Conservation (phyloP, 1,140 invertebrate species). For the Drosophila neocordata region DNA sequence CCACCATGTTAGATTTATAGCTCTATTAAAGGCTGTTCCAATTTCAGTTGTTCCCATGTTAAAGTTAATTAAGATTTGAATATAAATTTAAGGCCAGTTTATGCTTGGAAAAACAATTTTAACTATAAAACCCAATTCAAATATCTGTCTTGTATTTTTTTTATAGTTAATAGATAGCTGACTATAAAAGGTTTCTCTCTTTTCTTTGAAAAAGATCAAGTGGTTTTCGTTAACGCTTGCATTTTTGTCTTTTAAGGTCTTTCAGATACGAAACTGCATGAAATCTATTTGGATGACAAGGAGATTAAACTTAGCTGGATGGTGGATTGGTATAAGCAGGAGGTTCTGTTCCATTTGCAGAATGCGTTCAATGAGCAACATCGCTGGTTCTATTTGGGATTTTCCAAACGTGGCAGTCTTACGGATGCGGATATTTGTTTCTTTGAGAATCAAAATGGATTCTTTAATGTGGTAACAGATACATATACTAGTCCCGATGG, state of each 20-base stretch:
- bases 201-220: no score
- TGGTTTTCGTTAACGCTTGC: no score
- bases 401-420: slow-evolving; percentile 93
- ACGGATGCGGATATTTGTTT: slow-evolving; percentile 93
- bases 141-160: no score
- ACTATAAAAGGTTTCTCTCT: no score
- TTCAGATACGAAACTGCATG: slow-evolving; percentile 81
- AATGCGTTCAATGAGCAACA: slow-evolving; percentile 81
- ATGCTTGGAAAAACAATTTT: no score
- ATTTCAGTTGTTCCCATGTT: no score
- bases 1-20: no score
- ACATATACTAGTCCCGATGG: slow-evolving; percentile 88
- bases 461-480: slow-evolving; percentile 84
- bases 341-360: slow-evolving; percentile 81
- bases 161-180: no score
- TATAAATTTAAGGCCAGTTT: neutral
- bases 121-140: no score
- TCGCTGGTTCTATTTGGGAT: slow-evolving; percentile 94
- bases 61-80: no score
- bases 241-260: slow-evolving; percentile 63
- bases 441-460: slow-evolving; percentile 84
- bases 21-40: no score
- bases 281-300: slow-evolving; percentile 76
- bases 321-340: slow-evolving; percentile 82
- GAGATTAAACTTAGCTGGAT: slow-evolving; percentile 82